A percentile compares a stretch with the other conserved stretches of the same genome.
These are phyloP conservation scores for Todus mexicanus DNA, from an alignment of 2,797 vertebrate genomes.

Conservation along the genomic window DNA sequence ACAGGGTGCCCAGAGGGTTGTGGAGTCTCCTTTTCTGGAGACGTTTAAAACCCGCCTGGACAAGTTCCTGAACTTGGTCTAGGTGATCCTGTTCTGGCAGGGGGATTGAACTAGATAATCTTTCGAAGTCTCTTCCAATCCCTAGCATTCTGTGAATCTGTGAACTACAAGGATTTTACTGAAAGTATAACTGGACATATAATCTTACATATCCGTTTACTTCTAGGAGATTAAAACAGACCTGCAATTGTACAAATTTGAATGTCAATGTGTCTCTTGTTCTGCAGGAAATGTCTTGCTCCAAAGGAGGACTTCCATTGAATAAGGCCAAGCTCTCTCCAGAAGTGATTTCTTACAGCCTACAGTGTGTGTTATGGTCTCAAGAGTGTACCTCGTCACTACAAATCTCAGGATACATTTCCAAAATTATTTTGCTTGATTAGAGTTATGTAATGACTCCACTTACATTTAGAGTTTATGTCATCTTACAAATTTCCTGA, in stretches of 20 bases:
- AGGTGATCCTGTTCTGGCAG: too few relatives aligned
- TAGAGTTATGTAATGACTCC: background rate
- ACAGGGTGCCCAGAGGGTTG: too few relatives aligned
- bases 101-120: too few relatives aligned
- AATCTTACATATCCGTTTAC: background rate
- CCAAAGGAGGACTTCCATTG: background rate
- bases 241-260: background rate
- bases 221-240: background rate
- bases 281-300: background rate
- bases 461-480: background rate
- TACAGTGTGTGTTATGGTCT: background rate
- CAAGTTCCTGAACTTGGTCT: too few relatives aligned
- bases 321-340: background rate
- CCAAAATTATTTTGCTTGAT: background rate
- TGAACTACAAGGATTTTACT: background rate
- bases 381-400: background rate
- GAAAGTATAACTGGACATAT: too few relatives aligned
- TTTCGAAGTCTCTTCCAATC: too few relatives aligned
- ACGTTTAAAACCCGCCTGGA: too few relatives aligned
- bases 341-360: fast-evolving
- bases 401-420: background rate
- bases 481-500: background rate
- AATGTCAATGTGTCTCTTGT: background rate
- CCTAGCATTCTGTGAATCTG: too few relatives aligned
- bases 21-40: too few relatives aligned